Conservation (phyloP, 2,797 vertebrate genomes). For the Moxostoma hubbsi region DNA sequence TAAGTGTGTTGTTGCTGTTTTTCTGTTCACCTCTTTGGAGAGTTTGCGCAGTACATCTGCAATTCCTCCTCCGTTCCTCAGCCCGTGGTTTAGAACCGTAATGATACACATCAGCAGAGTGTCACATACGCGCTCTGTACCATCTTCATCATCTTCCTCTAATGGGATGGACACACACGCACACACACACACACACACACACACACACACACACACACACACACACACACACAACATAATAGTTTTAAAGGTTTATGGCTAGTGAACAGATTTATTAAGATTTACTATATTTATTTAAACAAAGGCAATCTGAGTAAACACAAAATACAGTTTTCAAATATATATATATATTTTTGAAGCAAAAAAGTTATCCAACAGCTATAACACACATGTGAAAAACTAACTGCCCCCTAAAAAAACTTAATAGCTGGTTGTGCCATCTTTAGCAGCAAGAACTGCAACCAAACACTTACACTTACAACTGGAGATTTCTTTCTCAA, state of each 20-base stretch:
- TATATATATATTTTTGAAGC: no score
- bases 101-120: constrained; percentile 94
- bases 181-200: constrained; percentile 27
- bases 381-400: no score
- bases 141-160: constrained; percentile 72
- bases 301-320: no score
- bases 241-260: not conserved
- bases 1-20: constrained; percentile 12
- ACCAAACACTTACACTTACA: no score
- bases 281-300: not conserved
- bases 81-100: constrained; percentile 72
- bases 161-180: constrained; percentile 1
- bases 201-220: constrained; percentile 26
- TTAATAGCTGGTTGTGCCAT: no score
- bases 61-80: constrained; percentile 95
- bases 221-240: not conserved
- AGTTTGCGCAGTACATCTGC: constrained; percentile 95
- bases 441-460: no score
- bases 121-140: constrained; percentile 89
- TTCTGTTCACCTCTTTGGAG: constrained; percentile 86
- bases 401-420: no score
- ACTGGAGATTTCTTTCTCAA: no score
- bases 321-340: no score
- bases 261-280: no score
- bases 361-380: no score